Evolutionary conservation across 2,113 vertebrate species (phyloP).

Genomic region (Festucalex cinctus): DNA sequence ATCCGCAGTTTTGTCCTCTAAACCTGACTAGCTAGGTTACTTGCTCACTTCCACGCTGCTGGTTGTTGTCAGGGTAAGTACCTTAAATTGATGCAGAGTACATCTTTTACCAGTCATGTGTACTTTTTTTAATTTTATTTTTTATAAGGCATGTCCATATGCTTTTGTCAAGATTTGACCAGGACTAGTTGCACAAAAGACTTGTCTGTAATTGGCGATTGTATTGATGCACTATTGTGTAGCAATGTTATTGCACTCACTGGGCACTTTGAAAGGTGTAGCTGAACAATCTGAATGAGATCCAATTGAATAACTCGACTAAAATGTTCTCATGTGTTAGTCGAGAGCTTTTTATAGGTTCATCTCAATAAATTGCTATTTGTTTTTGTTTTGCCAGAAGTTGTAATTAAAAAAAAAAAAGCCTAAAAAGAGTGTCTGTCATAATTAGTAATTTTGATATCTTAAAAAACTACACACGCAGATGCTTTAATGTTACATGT

Average conservation of each 20-base stretch:
- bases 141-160: constrained; percentile 58
- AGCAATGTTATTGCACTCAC: constrained; percentile 3
- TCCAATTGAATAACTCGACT: background rate
- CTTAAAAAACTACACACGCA: too few relatives aligned
- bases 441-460: too few relatives aligned
- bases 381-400: too few relatives aligned
- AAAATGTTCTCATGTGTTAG: background rate
- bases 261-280: background rate
- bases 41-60: constrained; percentile 53
- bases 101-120: constrained; percentile 29
- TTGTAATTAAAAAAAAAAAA: too few relatives aligned
- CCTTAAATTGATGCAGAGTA: constrained; percentile 39
- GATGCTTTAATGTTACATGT: too few relatives aligned
- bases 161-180: constrained; percentile 37
- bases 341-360: too few relatives aligned
- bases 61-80: constrained; percentile 68
- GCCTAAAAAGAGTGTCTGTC: too few relatives aligned
- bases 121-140: constrained; percentile 34
- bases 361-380: background rate
- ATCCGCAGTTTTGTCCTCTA: constrained; percentile 46
- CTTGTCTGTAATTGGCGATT: constrained; percentile 24
- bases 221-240: constrained; percentile 1
- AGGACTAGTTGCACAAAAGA: constrained; percentile 67
- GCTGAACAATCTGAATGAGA: background rate
- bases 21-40: constrained; percentile 58